A percentile compares a stretch with the other conserved stretches of the same genome.
These are phyloP conservation scores for Orthosia gothica DNA, from an alignment of 2,888 invertebrate species.

Conservation along the genomic window DNA sequence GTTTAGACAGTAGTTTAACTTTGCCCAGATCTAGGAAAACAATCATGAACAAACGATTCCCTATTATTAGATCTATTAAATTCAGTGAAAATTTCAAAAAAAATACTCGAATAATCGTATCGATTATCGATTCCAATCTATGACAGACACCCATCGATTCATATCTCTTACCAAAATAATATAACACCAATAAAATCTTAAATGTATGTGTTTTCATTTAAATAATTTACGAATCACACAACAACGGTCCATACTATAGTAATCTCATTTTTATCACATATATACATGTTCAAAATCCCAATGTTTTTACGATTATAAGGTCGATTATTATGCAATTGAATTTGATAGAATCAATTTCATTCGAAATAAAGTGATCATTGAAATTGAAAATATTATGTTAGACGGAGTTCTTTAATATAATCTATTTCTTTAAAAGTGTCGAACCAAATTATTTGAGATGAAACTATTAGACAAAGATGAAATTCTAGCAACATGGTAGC, in stretches of 20 bases:
- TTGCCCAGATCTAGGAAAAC: neutral
- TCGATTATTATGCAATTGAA: conserved; percentile 34
- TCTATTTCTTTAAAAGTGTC: neutral
- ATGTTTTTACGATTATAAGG: conserved; percentile 42
- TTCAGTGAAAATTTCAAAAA: neutral
- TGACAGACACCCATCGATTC: conserved; percentile 30
- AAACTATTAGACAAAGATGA: neutral
- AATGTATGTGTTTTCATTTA: conserved; percentile 58
- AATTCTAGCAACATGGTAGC: neutral
- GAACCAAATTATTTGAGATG: neutral
- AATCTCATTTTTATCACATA: conserved; percentile 53
- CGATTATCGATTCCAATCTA: conserved; percentile 46
- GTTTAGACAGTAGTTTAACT: too few species aligned
- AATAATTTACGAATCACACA: conserved; percentile 55
- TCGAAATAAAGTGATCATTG: conserved; percentile 22
- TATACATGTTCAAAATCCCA: conserved; percentile 30
- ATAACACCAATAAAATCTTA: conserved; percentile 48
- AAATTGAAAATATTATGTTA: conserved; percentile 23
- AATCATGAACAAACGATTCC: neutral
- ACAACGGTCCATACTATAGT: conserved; percentile 30
- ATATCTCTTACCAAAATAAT: conserved; percentile 36
- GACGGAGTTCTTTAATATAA: conserved; percentile 1
- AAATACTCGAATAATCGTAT: conserved; percentile 25
- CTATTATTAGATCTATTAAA: neutral
- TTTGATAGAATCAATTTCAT: conserved; percentile 35